Evolutionary conservation across 2,888 invertebrate genomes (phyloP).

Genomic region (Papilio gigon): DNA sequence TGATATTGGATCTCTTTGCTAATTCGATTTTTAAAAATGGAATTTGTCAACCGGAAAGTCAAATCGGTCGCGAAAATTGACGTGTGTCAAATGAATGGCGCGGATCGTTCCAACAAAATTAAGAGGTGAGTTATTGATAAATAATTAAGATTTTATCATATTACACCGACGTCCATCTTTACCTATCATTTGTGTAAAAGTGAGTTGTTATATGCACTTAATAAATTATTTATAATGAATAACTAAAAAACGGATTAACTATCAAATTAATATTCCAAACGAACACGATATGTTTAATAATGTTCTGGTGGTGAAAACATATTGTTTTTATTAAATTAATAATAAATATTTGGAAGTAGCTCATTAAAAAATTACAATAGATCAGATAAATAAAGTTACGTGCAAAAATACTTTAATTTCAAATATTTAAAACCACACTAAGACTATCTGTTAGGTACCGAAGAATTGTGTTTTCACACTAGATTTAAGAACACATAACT

Average conservation of each 20-base stretch:
- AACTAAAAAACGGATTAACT: not conserved
- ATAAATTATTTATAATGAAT: not conserved
- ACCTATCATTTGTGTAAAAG: not conserved
- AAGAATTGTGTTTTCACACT: too few relatives aligned
- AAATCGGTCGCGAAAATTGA: conserved; percentile 67
- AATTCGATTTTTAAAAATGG: conserved; percentile 63
- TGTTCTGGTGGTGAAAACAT: too few relatives aligned
- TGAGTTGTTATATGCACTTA: not conserved
- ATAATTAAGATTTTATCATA: conserved; percentile 1
- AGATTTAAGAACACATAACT: too few relatives aligned
- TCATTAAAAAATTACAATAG: too few relatives aligned
- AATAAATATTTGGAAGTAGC: too few relatives aligned
- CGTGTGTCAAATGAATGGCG: conserved; percentile 70
- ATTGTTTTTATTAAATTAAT: too few relatives aligned
- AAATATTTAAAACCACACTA: too few relatives aligned
- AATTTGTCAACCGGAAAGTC: conserved; percentile 68
- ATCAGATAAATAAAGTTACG: too few relatives aligned
- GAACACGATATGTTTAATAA: too few relatives aligned
- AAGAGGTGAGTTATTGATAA: conserved; percentile 62
- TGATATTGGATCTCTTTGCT: conserved; percentile 60
- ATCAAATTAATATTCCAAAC: too few relatives aligned
- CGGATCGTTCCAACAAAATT: conserved; percentile 54
- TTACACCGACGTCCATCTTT: not conserved
- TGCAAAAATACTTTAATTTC: too few relatives aligned
- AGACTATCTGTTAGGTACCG: too few relatives aligned